phyloP scores from a whole-genome alignment of 2,113 vertebrate genomes.

The Burhinus oedicnemus region DNA sequence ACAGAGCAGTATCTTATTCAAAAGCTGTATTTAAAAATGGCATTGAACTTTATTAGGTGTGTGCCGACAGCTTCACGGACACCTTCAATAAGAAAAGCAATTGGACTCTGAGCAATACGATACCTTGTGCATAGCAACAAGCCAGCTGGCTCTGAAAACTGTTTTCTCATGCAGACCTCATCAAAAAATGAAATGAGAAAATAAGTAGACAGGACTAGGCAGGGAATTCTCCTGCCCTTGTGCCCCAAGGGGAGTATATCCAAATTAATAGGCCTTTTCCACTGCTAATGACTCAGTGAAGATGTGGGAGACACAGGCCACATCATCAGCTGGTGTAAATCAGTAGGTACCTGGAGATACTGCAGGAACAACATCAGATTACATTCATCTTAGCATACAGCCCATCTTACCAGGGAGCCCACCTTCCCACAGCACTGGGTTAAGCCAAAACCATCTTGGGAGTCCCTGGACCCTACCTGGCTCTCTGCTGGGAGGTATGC shows the following conservation, averaged over 20 bases:
- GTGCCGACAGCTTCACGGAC: background rate
- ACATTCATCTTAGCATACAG: background rate
- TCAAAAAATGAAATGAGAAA: conserved; percentile 66
- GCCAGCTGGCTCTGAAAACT: conserved; percentile 38
- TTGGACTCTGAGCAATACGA: background rate
- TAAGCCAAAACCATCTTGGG: background rate
- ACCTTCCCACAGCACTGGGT: background rate
- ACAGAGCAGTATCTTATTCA: conserved; percentile 18
- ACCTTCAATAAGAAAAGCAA: conserved; percentile 23
- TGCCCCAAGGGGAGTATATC: conserved; percentile 12
- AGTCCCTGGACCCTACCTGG: background rate
- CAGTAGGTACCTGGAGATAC: background rate
- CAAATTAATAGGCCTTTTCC: conserved; percentile 52
- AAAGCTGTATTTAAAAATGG: conserved; percentile 28
- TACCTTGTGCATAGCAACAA: conserved; percentile 56
- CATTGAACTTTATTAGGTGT: conserved; percentile 54
- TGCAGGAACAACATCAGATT: background rate
- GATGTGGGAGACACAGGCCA: background rate
- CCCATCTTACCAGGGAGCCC: background rate
- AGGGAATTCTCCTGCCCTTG: conserved; percentile 58
- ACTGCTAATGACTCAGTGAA: conserved; percentile 27
- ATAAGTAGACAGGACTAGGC: conserved; percentile 37
- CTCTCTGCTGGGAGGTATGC: background rate
- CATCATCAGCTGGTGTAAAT: background rate
- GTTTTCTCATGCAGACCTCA: conserved; percentile 37